Conservation (phyloP, 92 coral and sea anemone genomes). For the Diadumene lineata region DNA sequence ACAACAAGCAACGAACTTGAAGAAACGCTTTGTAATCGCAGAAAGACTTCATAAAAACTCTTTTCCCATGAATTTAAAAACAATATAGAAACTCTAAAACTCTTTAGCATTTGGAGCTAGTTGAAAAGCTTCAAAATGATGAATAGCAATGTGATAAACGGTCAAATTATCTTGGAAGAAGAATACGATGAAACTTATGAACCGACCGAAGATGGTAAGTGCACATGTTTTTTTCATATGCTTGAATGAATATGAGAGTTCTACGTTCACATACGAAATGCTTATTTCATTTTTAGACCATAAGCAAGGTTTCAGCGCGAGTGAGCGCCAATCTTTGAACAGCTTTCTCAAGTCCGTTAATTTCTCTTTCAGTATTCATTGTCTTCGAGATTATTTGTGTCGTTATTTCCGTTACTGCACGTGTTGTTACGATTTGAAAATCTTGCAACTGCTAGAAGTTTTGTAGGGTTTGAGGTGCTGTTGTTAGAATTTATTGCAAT, state of each 20-base stretch:
- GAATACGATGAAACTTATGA: conserved; percentile 93
- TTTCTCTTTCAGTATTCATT: neutral
- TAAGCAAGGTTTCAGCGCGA: neutral
- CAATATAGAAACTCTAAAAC: neutral
- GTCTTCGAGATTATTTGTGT: neutral
- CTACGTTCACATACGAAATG: neutral
- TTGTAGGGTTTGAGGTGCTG: neutral
- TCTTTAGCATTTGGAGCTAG: neutral
- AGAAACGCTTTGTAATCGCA: conserved; percentile 20
- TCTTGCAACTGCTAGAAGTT: neutral
- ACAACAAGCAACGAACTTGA: conserved; percentile 15
- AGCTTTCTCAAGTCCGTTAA: conserved; percentile 3
- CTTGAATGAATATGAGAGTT: conserved; percentile 21
- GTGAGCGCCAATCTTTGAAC: neutral
- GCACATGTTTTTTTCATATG: conserved; percentile 16
- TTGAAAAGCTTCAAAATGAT: conserved; percentile 44
- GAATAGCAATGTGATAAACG: conserved; percentile 80
- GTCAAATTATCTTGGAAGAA: conserved; percentile 91
- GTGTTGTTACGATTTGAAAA: neutral
- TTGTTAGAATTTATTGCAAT: no score
- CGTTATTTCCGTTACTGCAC: conserved; percentile 6
- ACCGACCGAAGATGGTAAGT: conserved; percentile 89
- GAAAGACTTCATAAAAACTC: conserved; percentile 6
- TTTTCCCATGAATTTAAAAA: neutral
- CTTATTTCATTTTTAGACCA: neutral